Evolutionary conservation across 2,888 invertebrate species (phyloP).

Genomic region (Mystacides longicornis): DNA sequence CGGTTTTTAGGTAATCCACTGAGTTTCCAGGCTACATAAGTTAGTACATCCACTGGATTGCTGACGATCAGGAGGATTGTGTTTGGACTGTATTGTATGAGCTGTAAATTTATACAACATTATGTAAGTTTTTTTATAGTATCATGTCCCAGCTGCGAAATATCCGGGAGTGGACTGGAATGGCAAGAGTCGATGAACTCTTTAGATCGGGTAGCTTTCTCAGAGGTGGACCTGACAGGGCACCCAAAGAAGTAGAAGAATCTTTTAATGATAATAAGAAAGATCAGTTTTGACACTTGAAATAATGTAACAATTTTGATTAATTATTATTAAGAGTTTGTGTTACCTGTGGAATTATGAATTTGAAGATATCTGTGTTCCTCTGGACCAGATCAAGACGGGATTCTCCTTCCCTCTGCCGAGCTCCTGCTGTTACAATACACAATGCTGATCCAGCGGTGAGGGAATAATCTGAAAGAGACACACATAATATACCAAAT

Average conservation of each 20-base stretch:
- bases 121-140: too few species aligned
- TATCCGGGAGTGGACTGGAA: too few species aligned
- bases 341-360: constrained; percentile 72
- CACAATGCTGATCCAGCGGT: constrained; percentile 77
- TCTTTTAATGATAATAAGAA: too few species aligned
- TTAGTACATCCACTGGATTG: constrained; percentile 89
- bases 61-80: constrained; percentile 80
- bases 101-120: too few species aligned
- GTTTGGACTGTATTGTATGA: constrained; percentile 78
- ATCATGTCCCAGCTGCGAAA: too few species aligned
- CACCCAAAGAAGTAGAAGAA: too few species aligned
- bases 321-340: too few species aligned
- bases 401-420: constrained; percentile 84
- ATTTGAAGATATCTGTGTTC: constrained; percentile 82
- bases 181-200: too few species aligned
- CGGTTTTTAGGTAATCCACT: constrained; percentile 82
- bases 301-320: too few species aligned
- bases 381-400: constrained; percentile 83
- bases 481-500: not conserved
- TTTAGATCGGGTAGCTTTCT: too few species aligned
- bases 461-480: constrained; percentile 57
- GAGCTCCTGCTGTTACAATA: constrained; percentile 84
- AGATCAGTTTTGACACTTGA: too few species aligned
- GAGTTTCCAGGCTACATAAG: constrained; percentile 91
- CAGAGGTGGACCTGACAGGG: too few species aligned